phyloP scores from a whole-genome alignment of 1,140 invertebrate species.

The Apis laboriosa region DNA sequence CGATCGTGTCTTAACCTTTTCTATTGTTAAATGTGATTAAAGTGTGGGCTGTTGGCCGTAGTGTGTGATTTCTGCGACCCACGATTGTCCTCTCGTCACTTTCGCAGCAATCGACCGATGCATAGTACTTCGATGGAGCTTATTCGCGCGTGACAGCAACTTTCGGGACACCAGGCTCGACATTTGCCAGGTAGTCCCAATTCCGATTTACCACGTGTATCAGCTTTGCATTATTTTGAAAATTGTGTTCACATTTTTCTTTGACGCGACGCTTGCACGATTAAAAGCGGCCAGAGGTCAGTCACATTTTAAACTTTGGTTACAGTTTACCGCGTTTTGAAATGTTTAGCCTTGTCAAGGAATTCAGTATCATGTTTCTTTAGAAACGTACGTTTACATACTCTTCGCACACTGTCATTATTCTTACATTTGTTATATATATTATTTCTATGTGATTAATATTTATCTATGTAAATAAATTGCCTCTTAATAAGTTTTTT shows the following conservation, averaged over 20 bases:
- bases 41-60: constrained; percentile 36
- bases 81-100: constrained; percentile 27
- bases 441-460: neutral
- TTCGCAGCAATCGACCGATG: constrained; percentile 29
- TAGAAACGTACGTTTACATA: neutral
- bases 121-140: constrained; percentile 56
- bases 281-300: constrained; percentile 46
- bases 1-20: constrained; percentile 34
- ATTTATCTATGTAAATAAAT: constrained; percentile 14
- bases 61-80: constrained; percentile 32
- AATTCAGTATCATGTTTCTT: neutral
- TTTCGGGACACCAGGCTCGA: constrained; percentile 50
- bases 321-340: constrained; percentile 44
- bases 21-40: constrained; percentile 38
- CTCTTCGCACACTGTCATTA: neutral
- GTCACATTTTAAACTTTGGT: constrained; percentile 48
- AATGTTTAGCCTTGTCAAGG: neutral
- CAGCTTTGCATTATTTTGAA: constrained; percentile 5
- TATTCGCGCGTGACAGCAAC: constrained; percentile 57
- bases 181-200: constrained; percentile 52
- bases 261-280: constrained; percentile 46
- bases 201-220: constrained; percentile 17
- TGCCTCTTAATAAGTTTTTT: neutral
- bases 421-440: neutral
- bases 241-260: constrained; percentile 24